phyloP scores from a whole-genome alignment of 2,888 invertebrate genomes.

The Vanessa cardui region DNA sequence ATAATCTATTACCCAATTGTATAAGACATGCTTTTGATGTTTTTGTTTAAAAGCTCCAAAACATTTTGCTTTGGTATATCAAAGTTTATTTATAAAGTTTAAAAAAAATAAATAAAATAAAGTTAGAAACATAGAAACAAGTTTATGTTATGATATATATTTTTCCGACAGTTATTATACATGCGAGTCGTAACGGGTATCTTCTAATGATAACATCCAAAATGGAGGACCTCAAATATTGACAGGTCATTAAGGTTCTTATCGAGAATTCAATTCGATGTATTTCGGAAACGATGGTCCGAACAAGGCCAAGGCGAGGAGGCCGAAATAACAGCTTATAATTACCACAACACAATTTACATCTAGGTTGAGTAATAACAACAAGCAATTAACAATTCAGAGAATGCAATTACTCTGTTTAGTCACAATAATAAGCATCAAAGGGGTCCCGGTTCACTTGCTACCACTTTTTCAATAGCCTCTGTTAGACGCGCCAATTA shows the following conservation, averaged over 20 bases:
- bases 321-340: slow-evolving; percentile 11
- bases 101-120: no score
- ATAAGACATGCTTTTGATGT: background rate
- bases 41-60: background rate
- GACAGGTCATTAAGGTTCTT: no score
- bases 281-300: slow-evolving; percentile 2
- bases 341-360: slow-evolving; percentile 12
- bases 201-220: no score
- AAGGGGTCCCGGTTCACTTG: slow-evolving; percentile 3
- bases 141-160: no score
- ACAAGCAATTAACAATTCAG: slow-evolving; percentile 18
- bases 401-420: slow-evolving; percentile 33
- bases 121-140: no score
- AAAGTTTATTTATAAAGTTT: no score
- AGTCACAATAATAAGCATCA: slow-evolving; percentile 25
- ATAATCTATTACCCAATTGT: background rate
- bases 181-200: no score
- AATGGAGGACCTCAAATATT: no score
- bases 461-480: slow-evolving; percentile 16
- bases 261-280: background rate
- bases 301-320: background rate
- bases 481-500: slow-evolving; percentile 22
- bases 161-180: no score
- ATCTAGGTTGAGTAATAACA: slow-evolving; percentile 18
- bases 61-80: no score